phyloP scores from a whole-genome alignment of 2,888 invertebrate genomes.

The Lithophane socia region DNA sequence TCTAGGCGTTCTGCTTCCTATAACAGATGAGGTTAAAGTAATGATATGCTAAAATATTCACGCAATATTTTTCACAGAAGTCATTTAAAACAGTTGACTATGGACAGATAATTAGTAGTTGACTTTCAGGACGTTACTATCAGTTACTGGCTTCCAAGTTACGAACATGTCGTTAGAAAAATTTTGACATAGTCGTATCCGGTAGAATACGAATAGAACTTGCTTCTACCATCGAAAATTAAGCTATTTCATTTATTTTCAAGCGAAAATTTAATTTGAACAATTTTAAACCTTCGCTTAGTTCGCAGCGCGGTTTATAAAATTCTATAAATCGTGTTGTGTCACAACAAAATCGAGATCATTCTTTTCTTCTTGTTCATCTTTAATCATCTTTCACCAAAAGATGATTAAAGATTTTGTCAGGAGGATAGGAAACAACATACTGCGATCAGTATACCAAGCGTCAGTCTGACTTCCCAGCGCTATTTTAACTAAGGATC shows the following conservation, averaged over 20 bases:
- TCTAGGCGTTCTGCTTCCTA: conserved; percentile 96
- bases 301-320: background rate
- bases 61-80: background rate
- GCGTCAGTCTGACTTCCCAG: background rate
- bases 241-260: background rate
- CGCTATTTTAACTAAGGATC: background rate
- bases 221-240: background rate
- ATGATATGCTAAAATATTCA: too few species aligned
- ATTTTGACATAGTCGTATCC: background rate
- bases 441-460: background rate
- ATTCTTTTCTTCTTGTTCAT: background rate
- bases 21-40: conserved; percentile 18
- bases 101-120: background rate
- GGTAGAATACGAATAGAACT: too few species aligned
- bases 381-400: too few species aligned
- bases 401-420: background rate
- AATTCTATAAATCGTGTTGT: background rate
- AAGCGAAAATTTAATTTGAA: conserved; percentile 3
- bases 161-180: background rate
- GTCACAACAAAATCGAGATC: background rate
- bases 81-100: background rate
- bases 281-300: background rate
- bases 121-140: background rate
- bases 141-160: background rate
- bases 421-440: background rate